A percentile compares a stretch with the other conserved stretches of the same genome.
Evolutionary conservation across 2,888 invertebrate genomes (phyloP).

Genomic region (Melieria picta): DNA sequence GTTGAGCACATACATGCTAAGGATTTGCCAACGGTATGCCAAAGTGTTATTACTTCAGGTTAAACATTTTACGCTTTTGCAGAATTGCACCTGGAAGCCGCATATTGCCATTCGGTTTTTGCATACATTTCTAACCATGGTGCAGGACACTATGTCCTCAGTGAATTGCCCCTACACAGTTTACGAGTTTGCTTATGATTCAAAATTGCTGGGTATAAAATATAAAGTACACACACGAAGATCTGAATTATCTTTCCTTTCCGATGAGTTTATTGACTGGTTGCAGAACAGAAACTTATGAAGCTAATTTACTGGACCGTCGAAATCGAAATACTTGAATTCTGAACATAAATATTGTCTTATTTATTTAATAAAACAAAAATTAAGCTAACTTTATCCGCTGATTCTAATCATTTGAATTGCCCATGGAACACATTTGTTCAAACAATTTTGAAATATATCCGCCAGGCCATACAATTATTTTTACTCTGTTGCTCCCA

Average conservation of each 20-base stretch:
- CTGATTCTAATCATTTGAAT: too few species aligned
- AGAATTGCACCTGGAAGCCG: slow-evolving; percentile 22
- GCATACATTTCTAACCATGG: background rate
- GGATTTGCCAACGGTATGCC: slow-evolving; percentile 16
- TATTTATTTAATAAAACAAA: too few species aligned
- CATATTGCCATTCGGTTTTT: slow-evolving; percentile 16
- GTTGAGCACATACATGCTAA: background rate
- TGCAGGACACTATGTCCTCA: slow-evolving; percentile 6
- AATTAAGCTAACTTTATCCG: too few species aligned
- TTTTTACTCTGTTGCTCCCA: too few species aligned
- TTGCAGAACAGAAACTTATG: too few species aligned
- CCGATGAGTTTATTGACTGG: slow-evolving; percentile 15
- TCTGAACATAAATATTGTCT: too few species aligned
- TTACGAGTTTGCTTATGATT: slow-evolving; percentile 22
- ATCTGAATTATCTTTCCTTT: slow-evolving; percentile 7
- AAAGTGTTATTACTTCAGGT: background rate
- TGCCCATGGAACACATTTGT: too few species aligned
- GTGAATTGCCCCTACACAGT: slow-evolving; percentile 19
- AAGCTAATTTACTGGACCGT: too few species aligned
- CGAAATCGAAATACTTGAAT: too few species aligned
- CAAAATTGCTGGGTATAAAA: slow-evolving; percentile 1
- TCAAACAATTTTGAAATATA: too few species aligned
- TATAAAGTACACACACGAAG: slow-evolving; percentile 11
- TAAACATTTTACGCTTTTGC: background rate
- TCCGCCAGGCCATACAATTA: too few species aligned